Percentiles rank a stretch among this genome's conserved stretches.
Evolutionary conservation across 2,113 vertebrate species (phyloP).

Genomic region (Cervus canadensis): DNA sequence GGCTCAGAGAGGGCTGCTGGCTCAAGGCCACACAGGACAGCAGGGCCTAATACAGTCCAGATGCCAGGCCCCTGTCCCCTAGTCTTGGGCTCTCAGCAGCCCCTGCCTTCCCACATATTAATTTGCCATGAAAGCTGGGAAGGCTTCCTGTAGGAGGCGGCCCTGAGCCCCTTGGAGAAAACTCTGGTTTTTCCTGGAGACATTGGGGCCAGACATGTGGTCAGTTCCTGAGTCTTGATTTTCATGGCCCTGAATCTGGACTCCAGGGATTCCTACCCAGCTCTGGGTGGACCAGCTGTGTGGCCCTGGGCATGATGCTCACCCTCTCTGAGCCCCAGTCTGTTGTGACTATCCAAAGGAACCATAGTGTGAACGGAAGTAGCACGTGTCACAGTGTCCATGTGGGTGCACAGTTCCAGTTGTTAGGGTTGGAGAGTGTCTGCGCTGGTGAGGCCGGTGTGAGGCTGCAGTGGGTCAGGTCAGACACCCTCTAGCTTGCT

Average conservation of each 20-base stretch:
- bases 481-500: not conserved
- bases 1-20: not conserved
- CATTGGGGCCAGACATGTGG: not conserved
- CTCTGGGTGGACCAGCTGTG: not conserved
- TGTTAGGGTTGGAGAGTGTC: not conserved
- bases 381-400: not conserved
- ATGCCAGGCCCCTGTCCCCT: not conserved
- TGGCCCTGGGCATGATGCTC: not conserved
- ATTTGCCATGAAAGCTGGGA: not conserved
- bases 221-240: not conserved
- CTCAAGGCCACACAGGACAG: not conserved
- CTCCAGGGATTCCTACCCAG: not conserved
- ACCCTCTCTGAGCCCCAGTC: not conserved
- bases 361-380: rapidly evolving
- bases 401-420: rapidly evolving
- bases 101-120: not conserved
- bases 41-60: not conserved
- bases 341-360: not conserved
- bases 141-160: not conserved
- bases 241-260: not conserved
- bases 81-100: not conserved
- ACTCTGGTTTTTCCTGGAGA: not conserved
- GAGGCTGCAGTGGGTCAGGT: not conserved
- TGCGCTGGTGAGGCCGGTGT: not conserved
- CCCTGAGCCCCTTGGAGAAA: not conserved